Base-by-base conservation (phyloP, 1,140 invertebrate species). In the Platyscapa corneri region DNA sequence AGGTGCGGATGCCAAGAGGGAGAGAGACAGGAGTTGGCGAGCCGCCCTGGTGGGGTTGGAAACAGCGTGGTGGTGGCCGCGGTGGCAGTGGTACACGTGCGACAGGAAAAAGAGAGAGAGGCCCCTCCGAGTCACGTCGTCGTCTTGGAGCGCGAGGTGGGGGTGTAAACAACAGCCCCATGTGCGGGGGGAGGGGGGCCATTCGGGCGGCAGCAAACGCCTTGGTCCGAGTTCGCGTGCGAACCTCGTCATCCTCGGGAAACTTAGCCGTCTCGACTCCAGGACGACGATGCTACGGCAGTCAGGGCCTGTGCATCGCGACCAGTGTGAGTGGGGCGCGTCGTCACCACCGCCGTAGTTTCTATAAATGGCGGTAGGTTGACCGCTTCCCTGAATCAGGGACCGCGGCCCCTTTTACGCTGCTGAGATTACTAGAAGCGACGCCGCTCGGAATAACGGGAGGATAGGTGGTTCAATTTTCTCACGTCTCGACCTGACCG, bases 51-150 rank as follows among this genome's bases (percentile, higher is more conserved):
- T 93, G 92, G 92, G 93, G 93, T 93, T 93, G 93, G 91, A 93
- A 93, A 92, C 92, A 92, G 92, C 91, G 92, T 93, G 93, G 93
- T 93, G 92, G 93, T 93, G 92, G 92, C 90, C 90, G 74, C 53
- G 37, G 10, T 67, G 16, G n/a, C 30, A 10, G n/a, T 53, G 80
- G 92, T 91, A 90, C 90, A 80, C 80, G 37, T 53, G 75, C 42
- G 27, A 77, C 5, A 5, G 46, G 5, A 37, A 34, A 79, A n/a
- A 79, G 76, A 79, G 76, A 64, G 78, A 89, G 89, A 91, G 91
- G 91, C 90, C 91, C 91, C 90, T 90, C 90, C 91, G 90, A 16
- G 23, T 64, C 65, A 88, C 89, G 89, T 90, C 90, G 89, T 88
- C 90, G 89, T 89, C 72, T 32, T 30, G 23, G 12, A n/a, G 49